Conservation (phyloP, 2,113 vertebrate species). For the Vulpes ferrilata region DNA sequence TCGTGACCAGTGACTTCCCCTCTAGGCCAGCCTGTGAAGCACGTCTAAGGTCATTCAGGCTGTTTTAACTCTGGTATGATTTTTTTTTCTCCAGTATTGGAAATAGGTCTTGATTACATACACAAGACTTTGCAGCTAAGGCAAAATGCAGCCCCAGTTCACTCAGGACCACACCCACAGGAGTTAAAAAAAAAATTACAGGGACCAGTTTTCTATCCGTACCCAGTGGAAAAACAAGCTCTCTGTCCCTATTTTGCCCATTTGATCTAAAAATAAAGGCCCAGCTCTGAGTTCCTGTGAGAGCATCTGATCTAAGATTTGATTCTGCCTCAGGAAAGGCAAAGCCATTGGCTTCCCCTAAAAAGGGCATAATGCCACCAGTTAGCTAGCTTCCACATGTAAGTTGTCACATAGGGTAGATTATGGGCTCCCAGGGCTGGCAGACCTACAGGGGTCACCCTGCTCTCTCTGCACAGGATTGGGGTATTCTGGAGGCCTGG, state of each 20-base stretch:
- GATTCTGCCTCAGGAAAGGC: conserved; percentile 51
- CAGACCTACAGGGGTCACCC: background rate
- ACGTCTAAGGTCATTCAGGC: background rate
- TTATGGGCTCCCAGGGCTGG: background rate
- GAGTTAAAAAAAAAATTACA: background rate
- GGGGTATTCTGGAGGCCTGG: background rate
- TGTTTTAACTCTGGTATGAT: background rate
- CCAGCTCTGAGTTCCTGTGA: conserved; percentile 1
- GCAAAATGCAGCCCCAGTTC: background rate
- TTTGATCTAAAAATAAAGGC: conserved; percentile 75
- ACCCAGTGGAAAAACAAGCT: background rate
- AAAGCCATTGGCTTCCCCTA: conserved; percentile 30
- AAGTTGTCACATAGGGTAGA: background rate
- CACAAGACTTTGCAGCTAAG: background rate
- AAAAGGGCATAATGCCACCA: conserved; percentile 12
- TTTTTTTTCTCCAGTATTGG: conserved; percentile 29
- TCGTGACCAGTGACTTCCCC: background rate
- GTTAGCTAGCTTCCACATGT: conserved; percentile 20
- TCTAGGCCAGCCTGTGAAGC: background rate
- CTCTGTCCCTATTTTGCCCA: background rate
- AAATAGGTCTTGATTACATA: conserved; percentile 44
- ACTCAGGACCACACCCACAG: background rate
- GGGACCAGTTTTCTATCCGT: background rate
- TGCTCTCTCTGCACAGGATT: background rate
- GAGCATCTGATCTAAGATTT: conserved; percentile 54